Conservation (phyloP, 2,888 invertebrate genomes). For the Mythimna loreyi region DNA sequence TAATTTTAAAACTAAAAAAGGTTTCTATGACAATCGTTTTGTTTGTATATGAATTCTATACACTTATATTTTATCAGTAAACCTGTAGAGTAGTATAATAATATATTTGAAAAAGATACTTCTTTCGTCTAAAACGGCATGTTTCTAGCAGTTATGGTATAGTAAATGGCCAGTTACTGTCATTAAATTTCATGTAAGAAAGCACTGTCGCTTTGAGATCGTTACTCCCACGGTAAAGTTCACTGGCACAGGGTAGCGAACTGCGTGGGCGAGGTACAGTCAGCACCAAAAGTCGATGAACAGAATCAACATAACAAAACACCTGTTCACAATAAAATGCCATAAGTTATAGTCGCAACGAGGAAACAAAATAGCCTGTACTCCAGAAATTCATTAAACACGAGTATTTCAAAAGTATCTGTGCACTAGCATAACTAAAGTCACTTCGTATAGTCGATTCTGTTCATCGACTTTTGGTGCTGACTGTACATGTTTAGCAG, state of each 20-base stretch:
- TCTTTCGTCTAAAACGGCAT: not conserved
- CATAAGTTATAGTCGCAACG: no score
- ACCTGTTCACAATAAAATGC: no score
- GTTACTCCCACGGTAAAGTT: not conserved
- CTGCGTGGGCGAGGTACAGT: not conserved
- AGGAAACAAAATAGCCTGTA: no score
- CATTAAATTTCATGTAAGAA: not conserved
- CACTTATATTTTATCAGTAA: not conserved
- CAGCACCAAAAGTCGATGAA: no score
- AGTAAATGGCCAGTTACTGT: not conserved
- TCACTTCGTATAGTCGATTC: no score
- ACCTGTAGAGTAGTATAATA: not conserved
- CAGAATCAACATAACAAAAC: no score
- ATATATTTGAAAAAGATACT: not conserved
- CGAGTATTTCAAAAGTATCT: no score
- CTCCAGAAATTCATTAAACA: no score
- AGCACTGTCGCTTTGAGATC: not conserved
- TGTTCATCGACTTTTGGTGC: no score
- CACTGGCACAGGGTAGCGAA: not conserved
- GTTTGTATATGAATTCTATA: not conserved
- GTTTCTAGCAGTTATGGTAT: not conserved
- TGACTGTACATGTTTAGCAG: slow-evolving; percentile 6
- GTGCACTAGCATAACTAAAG: no score
- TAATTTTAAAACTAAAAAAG: no score
- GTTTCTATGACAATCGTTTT: no score